Evolutionary conservation across 2,113 vertebrate species (phyloP), one percentile per base, ranked within the genome.

Genomic region (Pseudorectes ferrugineus): DNA sequence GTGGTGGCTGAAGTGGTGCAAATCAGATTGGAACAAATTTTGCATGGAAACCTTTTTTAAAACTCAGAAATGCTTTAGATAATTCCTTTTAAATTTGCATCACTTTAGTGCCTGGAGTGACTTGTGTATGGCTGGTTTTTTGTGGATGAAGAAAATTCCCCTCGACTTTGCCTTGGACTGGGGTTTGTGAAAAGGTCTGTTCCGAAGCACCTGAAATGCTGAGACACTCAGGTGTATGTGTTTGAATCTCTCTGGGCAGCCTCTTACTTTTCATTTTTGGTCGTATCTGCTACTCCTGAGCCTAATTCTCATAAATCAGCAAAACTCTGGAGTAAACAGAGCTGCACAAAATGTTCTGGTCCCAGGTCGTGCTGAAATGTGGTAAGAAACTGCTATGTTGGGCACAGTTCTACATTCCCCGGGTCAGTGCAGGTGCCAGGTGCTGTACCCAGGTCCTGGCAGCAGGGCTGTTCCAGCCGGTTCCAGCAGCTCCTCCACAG

Each of bases 341-440:
- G 18, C 54, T 58, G 16, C 22, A 38, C 28, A 55, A 29, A 57
- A 28, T 28, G 31, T 83, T 70, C 31, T 76, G 31, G 14, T 77
- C 40, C 35, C 0, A 1, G 49, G 20, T 35, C 0, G 0, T 88
- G 62, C 57, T 38, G 31, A 71, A 55, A 55, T 17, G 23, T 43
- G 28, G 15, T 65, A 22, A 42, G 46, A 87, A 78, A 5, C 18
- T n/a, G 54, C 43, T 40, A 17, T 2, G 1, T 5, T 49, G 52
- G 81, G n/a, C 49, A 14, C 14, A 24, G 33, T 35, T 94, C 18
- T 58, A 4, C 15, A 9, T 77, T 72, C 3, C 3, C 20, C 0
- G 0, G 26, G 31, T 62, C 61, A 28, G 61, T 16, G 28, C 11
- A 8, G 61, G 31, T 73, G 35, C 46, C 68, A 46, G 62, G 19